phyloP scores from a whole-genome alignment of 2,888 invertebrate species.

The Netelia inedita region DNA sequence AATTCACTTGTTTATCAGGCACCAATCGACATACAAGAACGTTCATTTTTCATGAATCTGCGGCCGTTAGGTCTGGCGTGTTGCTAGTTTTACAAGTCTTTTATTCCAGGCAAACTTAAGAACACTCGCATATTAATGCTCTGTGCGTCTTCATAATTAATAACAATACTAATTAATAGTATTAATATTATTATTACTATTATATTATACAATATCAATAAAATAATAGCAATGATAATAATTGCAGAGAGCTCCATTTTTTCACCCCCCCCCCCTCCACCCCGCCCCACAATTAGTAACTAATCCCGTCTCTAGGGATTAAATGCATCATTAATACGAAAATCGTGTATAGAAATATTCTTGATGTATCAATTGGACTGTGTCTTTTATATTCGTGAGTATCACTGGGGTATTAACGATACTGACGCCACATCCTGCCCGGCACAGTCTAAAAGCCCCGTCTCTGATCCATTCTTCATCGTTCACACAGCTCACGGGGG shows the following conservation, averaged over 20 bases:
- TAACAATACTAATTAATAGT: no score
- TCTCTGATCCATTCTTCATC: conserved; percentile 64
- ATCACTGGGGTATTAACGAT: not conserved
- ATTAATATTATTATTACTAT: no score
- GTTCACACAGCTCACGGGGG: conserved; percentile 59
- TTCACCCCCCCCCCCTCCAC: no score
- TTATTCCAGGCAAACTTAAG: no score
- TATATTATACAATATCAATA: no score
- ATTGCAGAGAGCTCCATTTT: no score
- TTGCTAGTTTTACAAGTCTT: not conserved
- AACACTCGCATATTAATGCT: no score
- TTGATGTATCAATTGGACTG: no score
- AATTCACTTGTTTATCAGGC: not conserved
- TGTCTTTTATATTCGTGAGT: no score
- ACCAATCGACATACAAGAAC: not conserved
- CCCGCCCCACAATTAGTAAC: not conserved
- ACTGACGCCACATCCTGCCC: not conserved
- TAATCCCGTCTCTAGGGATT: not conserved
- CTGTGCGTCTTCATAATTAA: no score
- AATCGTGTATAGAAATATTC: not conserved
- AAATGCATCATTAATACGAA: not conserved
- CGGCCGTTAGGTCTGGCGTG: not conserved
- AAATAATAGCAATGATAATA: no score
- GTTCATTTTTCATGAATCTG: not conserved
- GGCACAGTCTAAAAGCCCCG: conserved; percentile 49